Percentiles rank a stretch among this genome's conserved stretches.
phyloP scores from a whole-genome alignment of 2,113 vertebrate species.

The Zosterops borbonicus region DNA sequence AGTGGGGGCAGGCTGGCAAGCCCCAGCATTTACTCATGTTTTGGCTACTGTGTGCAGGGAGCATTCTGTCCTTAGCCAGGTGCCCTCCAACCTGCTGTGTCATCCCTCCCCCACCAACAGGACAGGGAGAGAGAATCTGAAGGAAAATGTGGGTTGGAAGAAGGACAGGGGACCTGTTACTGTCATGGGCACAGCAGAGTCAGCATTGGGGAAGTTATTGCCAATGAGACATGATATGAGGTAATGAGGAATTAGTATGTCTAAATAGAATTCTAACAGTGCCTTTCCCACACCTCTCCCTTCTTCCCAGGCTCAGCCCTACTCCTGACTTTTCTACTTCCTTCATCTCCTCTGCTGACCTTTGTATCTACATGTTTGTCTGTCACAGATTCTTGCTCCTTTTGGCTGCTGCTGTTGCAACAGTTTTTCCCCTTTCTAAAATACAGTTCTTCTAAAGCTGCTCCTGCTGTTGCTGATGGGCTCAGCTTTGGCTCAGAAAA shows the following conservation, averaged over 20 bases:
- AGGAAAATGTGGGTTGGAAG: background rate
- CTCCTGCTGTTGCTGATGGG: background rate
- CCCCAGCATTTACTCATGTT: background rate
- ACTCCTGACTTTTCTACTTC: background rate
- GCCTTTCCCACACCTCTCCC: background rate
- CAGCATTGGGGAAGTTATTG: rapidly evolving
- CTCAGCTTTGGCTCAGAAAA: background rate
- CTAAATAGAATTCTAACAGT: background rate
- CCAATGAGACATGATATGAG: background rate
- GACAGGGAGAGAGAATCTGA: background rate
- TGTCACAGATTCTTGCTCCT: background rate
- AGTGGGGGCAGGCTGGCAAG: background rate
- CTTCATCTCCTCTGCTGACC: background rate
- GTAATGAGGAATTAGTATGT: background rate
- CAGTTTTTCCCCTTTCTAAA: background rate
- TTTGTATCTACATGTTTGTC: background rate
- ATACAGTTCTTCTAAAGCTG: background rate
- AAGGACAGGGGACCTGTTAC: background rate
- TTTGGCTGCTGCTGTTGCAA: background rate
- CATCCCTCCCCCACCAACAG: background rate
- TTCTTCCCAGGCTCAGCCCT: background rate
- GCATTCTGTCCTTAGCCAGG: background rate
- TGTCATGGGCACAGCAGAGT: background rate
- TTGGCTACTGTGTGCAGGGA: no score
- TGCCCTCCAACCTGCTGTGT: background rate